Conservation (phyloP, 2,113 vertebrate genomes). For the Papio anubis region DNA sequence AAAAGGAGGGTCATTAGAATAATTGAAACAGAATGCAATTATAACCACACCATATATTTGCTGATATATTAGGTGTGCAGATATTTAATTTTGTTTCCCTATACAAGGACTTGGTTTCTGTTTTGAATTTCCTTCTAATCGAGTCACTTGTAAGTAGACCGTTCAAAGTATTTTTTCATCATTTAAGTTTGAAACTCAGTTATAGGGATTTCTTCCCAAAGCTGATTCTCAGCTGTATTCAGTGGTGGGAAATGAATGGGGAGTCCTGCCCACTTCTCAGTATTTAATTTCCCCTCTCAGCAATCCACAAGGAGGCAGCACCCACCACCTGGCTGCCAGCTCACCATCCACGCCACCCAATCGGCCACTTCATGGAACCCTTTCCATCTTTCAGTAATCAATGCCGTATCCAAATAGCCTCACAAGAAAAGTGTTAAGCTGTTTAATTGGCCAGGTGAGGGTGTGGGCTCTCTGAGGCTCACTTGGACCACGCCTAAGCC, state of each 20-base stretch:
- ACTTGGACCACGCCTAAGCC: rapidly evolving
- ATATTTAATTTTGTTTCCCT: background rate
- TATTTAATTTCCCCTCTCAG: background rate
- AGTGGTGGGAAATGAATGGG: background rate
- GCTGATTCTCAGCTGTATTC: background rate
- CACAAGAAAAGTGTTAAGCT: background rate
- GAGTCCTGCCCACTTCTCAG: background rate
- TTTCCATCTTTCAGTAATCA: background rate
- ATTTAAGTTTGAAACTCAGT: background rate
- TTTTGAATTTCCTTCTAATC: background rate
- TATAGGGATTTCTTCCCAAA: background rate
- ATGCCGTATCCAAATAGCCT: background rate
- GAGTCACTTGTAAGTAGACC: background rate
- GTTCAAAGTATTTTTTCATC: background rate
- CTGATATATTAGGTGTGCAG: background rate
- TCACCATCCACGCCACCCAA: background rate
- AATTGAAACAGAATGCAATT: background rate
- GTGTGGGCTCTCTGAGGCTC: background rate
- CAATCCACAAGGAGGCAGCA: background rate
- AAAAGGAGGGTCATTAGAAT: background rate
- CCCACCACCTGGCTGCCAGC: background rate
- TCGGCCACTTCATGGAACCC: background rate
- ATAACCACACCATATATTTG: background rate
- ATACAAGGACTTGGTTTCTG: background rate
- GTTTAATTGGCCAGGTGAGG: background rate